Evolutionary conservation across 2,888 invertebrate genomes (phyloP), one percentile per base, ranked within the genome.

Genomic region (Cinara cedri): DNA sequence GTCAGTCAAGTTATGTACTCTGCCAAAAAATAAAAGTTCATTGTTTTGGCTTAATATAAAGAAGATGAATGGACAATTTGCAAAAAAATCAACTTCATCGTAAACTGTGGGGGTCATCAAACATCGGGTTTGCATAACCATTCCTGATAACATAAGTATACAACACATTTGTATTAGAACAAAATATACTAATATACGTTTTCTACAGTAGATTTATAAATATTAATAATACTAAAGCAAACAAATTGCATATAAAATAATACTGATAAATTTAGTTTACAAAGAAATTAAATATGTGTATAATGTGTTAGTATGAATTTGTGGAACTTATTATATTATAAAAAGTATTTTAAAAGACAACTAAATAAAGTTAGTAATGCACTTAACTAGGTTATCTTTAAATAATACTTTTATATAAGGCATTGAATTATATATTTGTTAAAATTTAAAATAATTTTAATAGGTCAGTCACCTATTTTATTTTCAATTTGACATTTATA

Each of bases 31-130:
- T 51, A 78, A 70, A 51, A 60, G 26, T 51, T 78, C 78, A 70
- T 49, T 51, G 42, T 68, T 78, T 49, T 51, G n/a, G 42, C 78
- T n/a, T 70, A 51, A 16, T 34, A 81, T 81, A 42, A 72, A 71
- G 51, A 74, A 81, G 72, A 81, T 72, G 78, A 85, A 86, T 70
- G 84, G 85, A 81, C 83, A 85, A 81, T 84, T 83, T 55, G 83
- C 84, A 76, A 80, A 72, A 82, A 85, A 85, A 54, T 83, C 62
- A 60, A 78, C 78, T 68, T 70, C 57, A 21, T 78, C 57, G 8
- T 51, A 78, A 44, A 3, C 60, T 51, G 13, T 46, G 60, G 60
- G 44, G 9, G 21, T 51, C 26, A 76, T 34, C 55, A 66, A 76
- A 78, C 70, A 78, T 24, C 78, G 78, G 1, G 34, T 68, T 60